A percentile compares a stretch with the other conserved stretches of the same genome.
These are phyloP conservation scores for Drosophila recens DNA, from an alignment of 2,888 invertebrate genomes.

Conservation along the genomic window DNA sequence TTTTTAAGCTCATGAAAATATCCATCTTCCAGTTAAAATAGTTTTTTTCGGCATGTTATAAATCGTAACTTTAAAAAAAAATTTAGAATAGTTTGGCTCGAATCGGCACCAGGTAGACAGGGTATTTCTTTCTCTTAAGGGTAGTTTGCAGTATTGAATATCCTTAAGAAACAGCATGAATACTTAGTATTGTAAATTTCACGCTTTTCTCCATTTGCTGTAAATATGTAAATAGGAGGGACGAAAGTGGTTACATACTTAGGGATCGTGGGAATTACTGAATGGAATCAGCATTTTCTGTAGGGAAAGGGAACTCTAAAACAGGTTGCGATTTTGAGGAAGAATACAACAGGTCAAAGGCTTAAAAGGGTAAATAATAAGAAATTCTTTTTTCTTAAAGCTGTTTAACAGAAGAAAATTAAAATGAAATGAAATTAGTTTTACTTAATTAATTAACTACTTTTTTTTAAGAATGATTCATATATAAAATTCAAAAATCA, in stretches of 20 bases:
- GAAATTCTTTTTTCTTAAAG: slow-evolving; percentile 9
- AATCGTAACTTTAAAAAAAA: slow-evolving; percentile 9
- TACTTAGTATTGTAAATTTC: slow-evolving; percentile 29
- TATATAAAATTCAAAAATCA: too few species aligned
- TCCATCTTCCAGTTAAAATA: background rate
- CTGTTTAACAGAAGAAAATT: background rate
- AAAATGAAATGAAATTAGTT: background rate
- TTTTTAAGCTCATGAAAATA: background rate
- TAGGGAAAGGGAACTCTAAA: slow-evolving; percentile 8
- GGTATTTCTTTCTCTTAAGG: slow-evolving; percentile 32
- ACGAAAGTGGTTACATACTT: slow-evolving; percentile 22
- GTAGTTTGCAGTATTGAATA: slow-evolving; percentile 40
- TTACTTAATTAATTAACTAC: background rate
- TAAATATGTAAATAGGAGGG: slow-evolving; percentile 52
- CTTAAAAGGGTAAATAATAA: background rate
- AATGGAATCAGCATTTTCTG: slow-evolving; percentile 26
- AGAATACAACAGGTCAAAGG: slow-evolving; percentile 5
- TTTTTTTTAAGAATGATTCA: too few species aligned
- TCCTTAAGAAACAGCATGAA: slow-evolving; percentile 41
- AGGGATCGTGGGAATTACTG: slow-evolving; percentile 66
- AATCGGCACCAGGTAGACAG: slow-evolving; percentile 3
- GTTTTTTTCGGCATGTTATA: slow-evolving; percentile 50
- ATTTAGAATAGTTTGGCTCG: slow-evolving; percentile 61
- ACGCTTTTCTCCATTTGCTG: slow-evolving; percentile 33
- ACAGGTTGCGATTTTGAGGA: slow-evolving; percentile 40